A percentile compares a stretch with the other conserved stretches of the same genome.
Evolutionary conservation across 2,113 vertebrate species (phyloP).

Genomic region (Climacteris rufus): DNA sequence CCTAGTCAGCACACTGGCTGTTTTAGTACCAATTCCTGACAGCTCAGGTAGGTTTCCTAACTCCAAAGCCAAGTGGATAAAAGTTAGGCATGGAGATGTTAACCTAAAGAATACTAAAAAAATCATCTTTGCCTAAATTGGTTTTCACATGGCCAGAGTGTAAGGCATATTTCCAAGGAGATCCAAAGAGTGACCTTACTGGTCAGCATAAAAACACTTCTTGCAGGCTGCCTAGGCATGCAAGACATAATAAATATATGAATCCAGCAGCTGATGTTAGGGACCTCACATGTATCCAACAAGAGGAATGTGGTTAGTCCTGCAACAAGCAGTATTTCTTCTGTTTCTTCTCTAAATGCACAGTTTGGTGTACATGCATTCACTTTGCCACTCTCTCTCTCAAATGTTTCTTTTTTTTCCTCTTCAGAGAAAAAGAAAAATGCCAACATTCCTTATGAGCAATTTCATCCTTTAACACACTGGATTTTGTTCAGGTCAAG

Average conservation of each 20-base stretch:
- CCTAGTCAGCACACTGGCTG: background rate
- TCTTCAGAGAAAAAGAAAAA: constrained; percentile 6
- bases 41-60: background rate
- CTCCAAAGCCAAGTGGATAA: background rate
- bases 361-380: background rate
- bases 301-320: background rate
- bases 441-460: background rate
- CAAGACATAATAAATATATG: background rate
- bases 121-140: background rate
- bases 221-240: background rate
- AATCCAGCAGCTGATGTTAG: background rate
- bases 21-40: background rate
- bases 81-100: background rate
- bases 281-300: background rate
- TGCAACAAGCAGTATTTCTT: background rate
- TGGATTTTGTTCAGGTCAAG: constrained; percentile 14
- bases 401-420: background rate
- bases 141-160: background rate
- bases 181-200: background rate
- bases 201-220: background rate
- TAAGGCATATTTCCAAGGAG: background rate
- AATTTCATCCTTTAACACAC: constrained; percentile 37
- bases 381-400: background rate
- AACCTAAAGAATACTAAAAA: background rate
- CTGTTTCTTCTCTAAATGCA: background rate